phyloP scores from a whole-genome alignment of 2,888 invertebrate species.

The Rhingia campestris region DNA sequence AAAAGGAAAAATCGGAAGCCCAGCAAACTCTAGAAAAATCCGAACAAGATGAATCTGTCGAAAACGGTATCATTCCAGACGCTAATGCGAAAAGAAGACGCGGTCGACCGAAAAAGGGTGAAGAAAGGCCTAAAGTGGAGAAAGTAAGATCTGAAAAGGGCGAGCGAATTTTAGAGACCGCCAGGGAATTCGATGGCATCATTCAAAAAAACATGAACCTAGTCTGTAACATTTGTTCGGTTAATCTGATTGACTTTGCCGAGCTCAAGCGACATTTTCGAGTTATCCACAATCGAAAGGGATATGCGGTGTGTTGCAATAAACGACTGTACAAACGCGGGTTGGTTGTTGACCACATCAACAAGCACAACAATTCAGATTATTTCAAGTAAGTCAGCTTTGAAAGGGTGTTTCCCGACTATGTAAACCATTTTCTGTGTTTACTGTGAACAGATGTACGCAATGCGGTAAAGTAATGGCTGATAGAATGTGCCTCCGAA shows the following conservation, averaged over 20 bases:
- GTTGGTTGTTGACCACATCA: conserved; percentile 75
- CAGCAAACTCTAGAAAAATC: background rate
- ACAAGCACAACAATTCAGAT: conserved; percentile 75
- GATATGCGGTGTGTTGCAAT: conserved; percentile 76
- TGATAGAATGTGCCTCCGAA: conserved; percentile 74
- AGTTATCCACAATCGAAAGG: conserved; percentile 70
- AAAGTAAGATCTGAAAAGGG: conserved; percentile 51
- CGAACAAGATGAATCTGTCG: background rate
- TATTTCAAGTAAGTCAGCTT: conserved; percentile 74
- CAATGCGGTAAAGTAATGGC: conserved; percentile 74
- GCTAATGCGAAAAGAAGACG: conserved; percentile 29
- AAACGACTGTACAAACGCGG: conserved; percentile 75
- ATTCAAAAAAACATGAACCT: conserved; percentile 75
- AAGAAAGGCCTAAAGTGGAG: conserved; percentile 43
- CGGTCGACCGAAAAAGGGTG: conserved; percentile 46
- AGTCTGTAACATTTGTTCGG: conserved; percentile 74
- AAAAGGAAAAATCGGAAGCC: background rate
- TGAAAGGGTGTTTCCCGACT: background rate
- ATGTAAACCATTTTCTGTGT: background rate
- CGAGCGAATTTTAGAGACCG: conserved; percentile 49
- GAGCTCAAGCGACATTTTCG: conserved; percentile 74
- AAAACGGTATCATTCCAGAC: background rate
- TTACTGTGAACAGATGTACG: conserved; percentile 58
- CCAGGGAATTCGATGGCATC: conserved; percentile 73
- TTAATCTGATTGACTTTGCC: conserved; percentile 67